Evolutionary conservation across 2,797 vertebrate species (phyloP), one percentile per base, ranked within the genome.

Genomic region (Hippopotamyrus pictus): DNA sequence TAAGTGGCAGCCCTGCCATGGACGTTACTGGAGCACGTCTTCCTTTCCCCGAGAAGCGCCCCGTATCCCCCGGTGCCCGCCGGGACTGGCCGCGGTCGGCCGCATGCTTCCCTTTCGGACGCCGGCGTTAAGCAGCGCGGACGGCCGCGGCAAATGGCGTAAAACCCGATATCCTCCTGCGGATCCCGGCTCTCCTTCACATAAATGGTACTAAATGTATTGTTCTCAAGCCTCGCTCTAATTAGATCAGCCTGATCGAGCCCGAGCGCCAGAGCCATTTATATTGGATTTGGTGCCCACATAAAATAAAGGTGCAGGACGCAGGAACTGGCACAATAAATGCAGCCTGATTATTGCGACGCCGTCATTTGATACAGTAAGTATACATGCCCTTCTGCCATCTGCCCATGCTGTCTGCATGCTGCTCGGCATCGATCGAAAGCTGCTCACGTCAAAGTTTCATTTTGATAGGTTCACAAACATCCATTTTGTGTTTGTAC

Each of bases 301-400:
- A 12, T 48, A 50, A n/a, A 29, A 51, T 5, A 25, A n/a, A 41
- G 33, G 41, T n/a, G 8, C 46, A 8, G 44, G 79, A 48, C 41
- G 79, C 19, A 19, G 14, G 17, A 51, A 51, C 17, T 9, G 82
- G 7, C 46, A 29, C 41, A 46, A 22, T 48, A 83, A 48, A 48
- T 11, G 41, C 1, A 73, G 65, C 29, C 4, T 22, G 9, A 83
- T 22, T 83, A 5, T 46, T 86, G 88, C 87, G 57, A 19, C 57
- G 59, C 33, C 87, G 53, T 22, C 86, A 4, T 6, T 44, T 22
- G 19, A n/a, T 50, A 48, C 89, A 87, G 89, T 89, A 76, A 87
- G 89, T 89, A 25, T n/a, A n/a, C 54, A 76, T 87, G 5, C 62
- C 51, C 25, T 33, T 29, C 59, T 51, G 25, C 33, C 59, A 57